A percentile compares a stretch with the other conserved stretches of the same genome.
These are phyloP conservation scores for Scomber colias DNA, from an alignment of 2,113 vertebrate species.

Conservation along the genomic window DNA sequence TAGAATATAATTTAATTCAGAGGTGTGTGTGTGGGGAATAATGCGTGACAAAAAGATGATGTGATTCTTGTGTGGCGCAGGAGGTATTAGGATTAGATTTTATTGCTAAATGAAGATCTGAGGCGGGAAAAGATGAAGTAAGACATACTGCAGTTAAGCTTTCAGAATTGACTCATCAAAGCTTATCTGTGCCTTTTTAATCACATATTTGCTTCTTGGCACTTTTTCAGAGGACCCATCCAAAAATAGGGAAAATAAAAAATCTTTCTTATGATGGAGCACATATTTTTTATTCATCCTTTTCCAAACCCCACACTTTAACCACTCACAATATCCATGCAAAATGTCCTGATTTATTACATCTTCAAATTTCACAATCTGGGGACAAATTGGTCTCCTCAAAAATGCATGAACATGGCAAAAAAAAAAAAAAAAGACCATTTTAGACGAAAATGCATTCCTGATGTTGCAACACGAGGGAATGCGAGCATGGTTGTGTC, in stretches of 20 bases:
- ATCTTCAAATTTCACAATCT: conserved; percentile 80
- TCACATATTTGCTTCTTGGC: conserved; percentile 62
- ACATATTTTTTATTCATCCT: conserved; percentile 54
- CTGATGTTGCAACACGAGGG: conserved; percentile 76
- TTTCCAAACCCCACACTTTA: conserved; percentile 72
- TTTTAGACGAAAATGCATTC: conserved; percentile 74
- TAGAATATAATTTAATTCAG: conserved; percentile 1
- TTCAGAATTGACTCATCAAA: conserved; percentile 45
- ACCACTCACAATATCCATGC: conserved; percentile 60
- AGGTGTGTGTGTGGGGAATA: conserved; percentile 6
- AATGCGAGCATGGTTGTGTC: conserved; percentile 64
- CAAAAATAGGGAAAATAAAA: conserved; percentile 59
- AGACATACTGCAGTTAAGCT: background rate
- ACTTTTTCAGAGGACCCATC: conserved; percentile 39
- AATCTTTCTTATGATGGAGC: conserved; percentile 52
- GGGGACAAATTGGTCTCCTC: conserved; percentile 78
- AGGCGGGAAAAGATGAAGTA: conserved; percentile 35
- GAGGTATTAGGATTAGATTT: conserved; percentile 25
- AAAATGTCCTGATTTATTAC: conserved; percentile 78
- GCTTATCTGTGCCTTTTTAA: conserved; percentile 59
- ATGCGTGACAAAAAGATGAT: conserved; percentile 4
- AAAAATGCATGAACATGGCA: conserved; percentile 75
- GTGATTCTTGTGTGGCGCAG: conserved; percentile 4
- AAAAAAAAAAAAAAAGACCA: conserved; percentile 51
- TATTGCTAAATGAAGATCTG: conserved; percentile 29